Conservation (phyloP, 2,113 vertebrate species). For the Poecile atricapillus region DNA sequence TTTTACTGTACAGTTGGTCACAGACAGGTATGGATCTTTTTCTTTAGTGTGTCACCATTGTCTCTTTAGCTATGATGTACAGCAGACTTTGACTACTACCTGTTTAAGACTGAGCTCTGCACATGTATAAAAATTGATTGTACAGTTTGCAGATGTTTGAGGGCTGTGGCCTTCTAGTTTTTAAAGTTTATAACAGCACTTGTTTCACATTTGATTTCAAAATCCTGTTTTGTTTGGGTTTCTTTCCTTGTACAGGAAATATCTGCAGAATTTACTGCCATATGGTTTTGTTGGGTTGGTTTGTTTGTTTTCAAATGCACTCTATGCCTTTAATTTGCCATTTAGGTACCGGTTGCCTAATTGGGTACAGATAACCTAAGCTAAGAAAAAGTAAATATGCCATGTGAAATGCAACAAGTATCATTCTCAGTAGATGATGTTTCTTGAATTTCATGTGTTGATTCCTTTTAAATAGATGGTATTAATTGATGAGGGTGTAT, state of each 20-base stretch:
- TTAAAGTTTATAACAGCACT: slow-evolving; percentile 35
- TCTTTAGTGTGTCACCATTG: not conserved
- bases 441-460: slow-evolving; percentile 23
- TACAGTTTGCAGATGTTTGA: slow-evolving; percentile 35
- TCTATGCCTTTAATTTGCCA: slow-evolving; percentile 59
- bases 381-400: not conserved
- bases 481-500: slow-evolving; percentile 17
- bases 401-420: slow-evolving; percentile 16
- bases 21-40: not conserved
- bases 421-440: not conserved
- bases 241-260: slow-evolving; percentile 44
- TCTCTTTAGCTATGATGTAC: slow-evolving; percentile 11
- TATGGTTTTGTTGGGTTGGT: not conserved
- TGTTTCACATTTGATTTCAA: slow-evolving; percentile 24
- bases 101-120: slow-evolving; percentile 25
- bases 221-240: not conserved
- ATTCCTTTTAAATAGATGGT: not conserved
- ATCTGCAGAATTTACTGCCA: slow-evolving; percentile 40
- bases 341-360: slow-evolving; percentile 32
- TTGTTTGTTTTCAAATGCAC: slow-evolving; percentile 26
- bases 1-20: slow-evolving; percentile 39
- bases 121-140: slow-evolving; percentile 20
- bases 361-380: not conserved
- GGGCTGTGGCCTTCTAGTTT: not conserved
- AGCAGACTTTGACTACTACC: slow-evolving; percentile 41